Base-by-base conservation (phyloP, 2,888 invertebrate species). In the Chamaedrilus cognettii region DNA sequence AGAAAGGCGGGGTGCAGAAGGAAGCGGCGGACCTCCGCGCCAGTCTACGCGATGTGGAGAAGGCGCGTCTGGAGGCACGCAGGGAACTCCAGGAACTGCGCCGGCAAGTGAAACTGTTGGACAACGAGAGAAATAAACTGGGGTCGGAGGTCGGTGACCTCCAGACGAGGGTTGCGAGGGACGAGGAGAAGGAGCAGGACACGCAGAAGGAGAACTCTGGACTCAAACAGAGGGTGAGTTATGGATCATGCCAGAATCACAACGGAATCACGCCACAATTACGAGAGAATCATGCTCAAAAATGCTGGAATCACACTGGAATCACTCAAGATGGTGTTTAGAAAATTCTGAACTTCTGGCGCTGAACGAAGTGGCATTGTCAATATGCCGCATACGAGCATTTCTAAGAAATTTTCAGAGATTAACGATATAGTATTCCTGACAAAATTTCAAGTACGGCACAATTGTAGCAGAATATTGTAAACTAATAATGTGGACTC, bases 11-110 rank as follows among this genome's bases (percentile, higher is more conserved):
- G 0, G 81, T 92, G 19, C 92, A 93, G 75, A 87, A 89, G 62
- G 95, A 95, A 76, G 87, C 91, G 11, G 88, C 87, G 2, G 89
- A 93, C 4, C 84, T 94, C n/a, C 85, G 92, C 81, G 86, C 88
- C 73, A 85, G 88, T 79, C 85, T 90, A 72, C 87, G 92, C 79
- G 90, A 91, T 80, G 81, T 90, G 77, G 88, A 94, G 86, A 86
- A 91, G 82, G 87, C 92, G 80, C 85, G 89, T 52, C 82, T 89
- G n/a, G 89, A 90, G 77, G 86, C 89, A 1, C 87, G 89, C 30
- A 89, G 93, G 70, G 90, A 92, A 74, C 84, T 92, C 19, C 89
- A 84, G 69, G 83, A 82, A 57, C 76, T 84, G 34, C 76, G 84
- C 28, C 77, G 84, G 2, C 83, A 83, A 72, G 63, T 79, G 64